phyloP scores from a whole-genome alignment of 2,797 vertebrate genomes.

The Jordanella pulchra region DNA sequence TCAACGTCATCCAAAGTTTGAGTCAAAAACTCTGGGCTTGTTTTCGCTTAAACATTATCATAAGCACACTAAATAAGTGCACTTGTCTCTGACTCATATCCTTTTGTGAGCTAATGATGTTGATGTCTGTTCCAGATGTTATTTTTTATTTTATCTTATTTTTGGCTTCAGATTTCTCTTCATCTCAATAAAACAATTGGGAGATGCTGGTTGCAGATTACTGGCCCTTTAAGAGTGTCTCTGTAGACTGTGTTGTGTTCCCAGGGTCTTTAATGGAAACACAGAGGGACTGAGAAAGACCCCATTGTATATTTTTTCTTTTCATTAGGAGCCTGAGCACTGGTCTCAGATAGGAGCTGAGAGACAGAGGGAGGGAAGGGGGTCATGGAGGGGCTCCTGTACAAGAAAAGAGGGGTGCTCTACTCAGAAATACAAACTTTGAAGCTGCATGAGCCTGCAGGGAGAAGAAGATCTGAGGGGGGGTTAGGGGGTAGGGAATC shows the following conservation, averaged over 20 bases:
- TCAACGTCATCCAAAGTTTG: background rate
- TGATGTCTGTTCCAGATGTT: background rate
- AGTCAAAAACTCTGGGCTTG: background rate
- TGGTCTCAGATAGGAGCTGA: conserved; percentile 63
- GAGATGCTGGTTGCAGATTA: conserved; percentile 31
- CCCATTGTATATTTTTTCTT: conserved; percentile 77
- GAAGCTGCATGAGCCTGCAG: conserved; percentile 34
- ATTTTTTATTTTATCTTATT: background rate
- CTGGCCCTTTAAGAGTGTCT: conserved; percentile 80
- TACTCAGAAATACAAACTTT: conserved; percentile 63
- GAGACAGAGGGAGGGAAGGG: conserved; percentile 38
- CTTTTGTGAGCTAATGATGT: conserved; percentile 8
- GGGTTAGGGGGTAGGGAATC: too few species aligned
- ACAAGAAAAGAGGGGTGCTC: conserved; percentile 61
- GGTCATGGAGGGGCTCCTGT: conserved; percentile 63
- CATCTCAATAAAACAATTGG: conserved; percentile 41
- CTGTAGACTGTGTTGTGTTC: conserved; percentile 77
- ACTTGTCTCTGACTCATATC: background rate
- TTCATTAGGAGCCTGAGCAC: conserved; percentile 78
- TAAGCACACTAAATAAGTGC: conserved; percentile 2
- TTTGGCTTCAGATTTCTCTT: conserved; percentile 27
- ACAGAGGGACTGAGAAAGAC: conserved; percentile 80
- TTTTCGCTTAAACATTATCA: conserved; percentile 39
- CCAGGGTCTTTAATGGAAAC: conserved; percentile 84
- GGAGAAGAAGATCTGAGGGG: conserved; percentile 39